These are phyloP conservation scores for Papilio demoleus DNA, from an alignment of 2,888 invertebrate species.

Conservation along the genomic window DNA sequence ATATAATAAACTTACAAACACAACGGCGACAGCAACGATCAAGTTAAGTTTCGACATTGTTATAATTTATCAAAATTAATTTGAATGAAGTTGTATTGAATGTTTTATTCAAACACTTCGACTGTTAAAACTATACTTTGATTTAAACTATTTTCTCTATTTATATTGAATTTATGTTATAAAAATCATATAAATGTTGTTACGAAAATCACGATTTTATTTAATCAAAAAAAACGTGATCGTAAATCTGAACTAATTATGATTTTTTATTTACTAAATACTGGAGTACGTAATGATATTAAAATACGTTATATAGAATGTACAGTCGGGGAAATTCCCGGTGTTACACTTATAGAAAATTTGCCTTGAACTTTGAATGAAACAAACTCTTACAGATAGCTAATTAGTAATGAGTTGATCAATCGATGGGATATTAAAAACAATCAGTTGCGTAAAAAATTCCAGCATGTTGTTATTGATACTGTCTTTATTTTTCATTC, in stretches of 20 bases:
- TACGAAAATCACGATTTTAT: neutral
- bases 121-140: neutral
- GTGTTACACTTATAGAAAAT: too few species aligned
- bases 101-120: neutral
- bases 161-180: neutral
- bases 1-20: neutral
- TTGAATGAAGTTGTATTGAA: neutral
- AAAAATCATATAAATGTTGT: neutral
- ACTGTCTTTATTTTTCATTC: too few species aligned
- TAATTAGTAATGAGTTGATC: too few species aligned
- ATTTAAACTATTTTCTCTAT: neutral
- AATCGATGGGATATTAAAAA: too few species aligned
- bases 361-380: too few species aligned
- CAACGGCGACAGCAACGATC: neutral
- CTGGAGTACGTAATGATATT: too few species aligned
- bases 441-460: too few species aligned
- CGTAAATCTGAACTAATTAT: neutral
- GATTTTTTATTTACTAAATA: too few species aligned
- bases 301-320: too few species aligned
- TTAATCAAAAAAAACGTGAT: neutral
- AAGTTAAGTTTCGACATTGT: constrained; percentile 3
- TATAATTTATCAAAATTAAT: neutral
- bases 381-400: too few species aligned
- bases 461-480: too few species aligned
- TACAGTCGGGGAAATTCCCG: too few species aligned